phyloP scores from a whole-genome alignment of 2,797 vertebrate genomes.

The Anableps anableps region DNA sequence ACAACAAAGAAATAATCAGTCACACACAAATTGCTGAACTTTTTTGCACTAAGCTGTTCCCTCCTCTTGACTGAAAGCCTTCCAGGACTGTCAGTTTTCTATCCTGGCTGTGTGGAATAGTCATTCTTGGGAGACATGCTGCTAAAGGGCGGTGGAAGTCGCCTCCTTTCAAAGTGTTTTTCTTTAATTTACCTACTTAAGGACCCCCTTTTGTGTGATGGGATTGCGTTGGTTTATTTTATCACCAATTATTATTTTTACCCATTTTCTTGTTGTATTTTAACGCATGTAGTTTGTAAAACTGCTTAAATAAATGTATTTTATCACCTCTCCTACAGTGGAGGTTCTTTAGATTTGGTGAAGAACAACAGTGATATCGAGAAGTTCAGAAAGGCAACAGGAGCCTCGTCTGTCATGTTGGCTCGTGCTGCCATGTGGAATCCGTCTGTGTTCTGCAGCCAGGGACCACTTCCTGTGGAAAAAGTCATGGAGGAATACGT shows the following conservation, averaged over 20 bases:
- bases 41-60: too few species aligned
- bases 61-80: too few species aligned
- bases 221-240: too few species aligned
- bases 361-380: slow-evolving; percentile 69
- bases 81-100: too few species aligned
- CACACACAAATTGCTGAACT: too few species aligned
- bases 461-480: slow-evolving; percentile 86
- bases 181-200: too few species aligned
- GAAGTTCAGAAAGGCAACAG: slow-evolving; percentile 73
- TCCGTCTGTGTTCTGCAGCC: slow-evolving; percentile 88
- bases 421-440: slow-evolving; percentile 98
- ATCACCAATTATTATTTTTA: background rate
- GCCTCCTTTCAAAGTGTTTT: too few species aligned
- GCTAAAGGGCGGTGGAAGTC: too few species aligned
- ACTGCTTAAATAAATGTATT: background rate
- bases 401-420: slow-evolving; percentile 92
- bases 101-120: too few species aligned
- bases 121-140: too few species aligned
- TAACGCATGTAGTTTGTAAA: background rate
- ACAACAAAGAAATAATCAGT: too few species aligned
- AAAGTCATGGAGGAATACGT: slow-evolving; percentile 92
- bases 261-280: background rate
- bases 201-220: too few species aligned
- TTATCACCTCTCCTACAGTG: slow-evolving; percentile 55
- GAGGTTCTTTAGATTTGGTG: slow-evolving; percentile 77